Evolutionary conservation across 2,888 invertebrate species (phyloP).

Genomic region (Agonopterix arenella): DNA sequence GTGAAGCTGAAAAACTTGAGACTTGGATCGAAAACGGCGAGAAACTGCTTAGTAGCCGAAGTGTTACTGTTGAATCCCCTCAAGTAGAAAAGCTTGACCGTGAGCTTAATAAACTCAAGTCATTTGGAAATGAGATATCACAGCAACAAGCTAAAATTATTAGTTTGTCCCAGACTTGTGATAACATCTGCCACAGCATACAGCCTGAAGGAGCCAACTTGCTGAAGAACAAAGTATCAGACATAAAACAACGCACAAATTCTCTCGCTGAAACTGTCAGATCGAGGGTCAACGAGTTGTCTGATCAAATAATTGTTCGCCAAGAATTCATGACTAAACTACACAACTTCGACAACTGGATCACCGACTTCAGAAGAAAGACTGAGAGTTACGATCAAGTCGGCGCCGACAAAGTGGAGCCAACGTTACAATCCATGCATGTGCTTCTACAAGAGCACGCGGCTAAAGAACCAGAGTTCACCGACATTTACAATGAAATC

Average conservation of each 20-base stretch:
- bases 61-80: conserved; percentile 80
- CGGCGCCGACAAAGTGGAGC: conserved; percentile 87
- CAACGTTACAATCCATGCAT: conserved; percentile 86
- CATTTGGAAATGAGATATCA: conserved; percentile 89
- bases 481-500: conserved; percentile 88
- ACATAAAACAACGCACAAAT: conserved; percentile 84
- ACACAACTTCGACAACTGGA: conserved; percentile 87
- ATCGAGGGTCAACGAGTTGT: conserved; percentile 85
- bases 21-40: conserved; percentile 85
- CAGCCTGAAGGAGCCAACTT: conserved; percentile 85
- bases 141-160: conserved; percentile 91
- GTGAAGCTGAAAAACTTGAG: conserved; percentile 85
- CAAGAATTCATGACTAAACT: conserved; percentile 91
- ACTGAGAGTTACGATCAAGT: conserved; percentile 88
- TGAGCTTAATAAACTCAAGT: conserved; percentile 85
- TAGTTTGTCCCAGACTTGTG: conserved; percentile 86
- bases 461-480: conserved; percentile 87
- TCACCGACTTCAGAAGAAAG: conserved; percentile 83
- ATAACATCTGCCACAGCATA: conserved; percentile 85
- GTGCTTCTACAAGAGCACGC: conserved; percentile 89
- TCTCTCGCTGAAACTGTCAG: conserved; percentile 86
- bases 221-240: conserved; percentile 83
- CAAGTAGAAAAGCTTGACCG: conserved; percentile 86
- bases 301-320: conserved; percentile 87
- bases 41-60: conserved; percentile 75